Base-by-base conservation (phyloP, 2,797 vertebrate genomes). In the Myotis planiceps region DNA sequence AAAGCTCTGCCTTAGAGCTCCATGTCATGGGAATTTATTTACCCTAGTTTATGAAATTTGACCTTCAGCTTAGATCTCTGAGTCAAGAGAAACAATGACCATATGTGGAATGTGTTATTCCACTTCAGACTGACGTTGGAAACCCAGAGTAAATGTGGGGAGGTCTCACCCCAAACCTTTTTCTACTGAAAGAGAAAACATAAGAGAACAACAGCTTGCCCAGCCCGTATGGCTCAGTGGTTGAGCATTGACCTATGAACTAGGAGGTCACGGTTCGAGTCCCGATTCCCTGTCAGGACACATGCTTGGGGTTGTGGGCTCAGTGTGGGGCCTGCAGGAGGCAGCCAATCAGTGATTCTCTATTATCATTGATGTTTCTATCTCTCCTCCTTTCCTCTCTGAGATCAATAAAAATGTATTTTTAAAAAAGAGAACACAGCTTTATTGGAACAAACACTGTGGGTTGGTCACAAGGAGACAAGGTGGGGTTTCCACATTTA, bases 61-160 rank as follows among this genome's bases (percentile, higher is more conserved):
- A 89, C 88, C 37, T 93, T 96, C 49, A 80, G 16, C 88, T 76
- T 78, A 79, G 58, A 80, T 53, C 53, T 92, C 68, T 58, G 60
- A 75, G 82, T 92, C 45, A 55, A 79, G 79, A 92, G 86, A 91
- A 60, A 37, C 65, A 47, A 90, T 27, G 49, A 58, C 55, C 53
- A 0, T 58, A 39, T 18, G 9, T 69, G 34, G 51, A 69, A 55
- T 34, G 3, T 69, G 42, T 34, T 25, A 58, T 86, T 78, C 65
- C 82, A 68, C 58, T 90, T 74, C 45, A 93, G 10, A 81, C 29
- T 21, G 27, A 55, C 81, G 21, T 71, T 92, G 27, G n/a, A 78
- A 86, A 78, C 51, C n/a, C 51, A 32, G 76, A n/a, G 55, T 53
- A 65, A 74, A 15, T 66, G 37, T n/a, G 21, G 10, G 39, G 60